These are phyloP conservation scores for Hemicentrotus pulcherrimus DNA, from an alignment of 35 echinoderm and acorn worm species.

Conservation along the genomic window DNA sequence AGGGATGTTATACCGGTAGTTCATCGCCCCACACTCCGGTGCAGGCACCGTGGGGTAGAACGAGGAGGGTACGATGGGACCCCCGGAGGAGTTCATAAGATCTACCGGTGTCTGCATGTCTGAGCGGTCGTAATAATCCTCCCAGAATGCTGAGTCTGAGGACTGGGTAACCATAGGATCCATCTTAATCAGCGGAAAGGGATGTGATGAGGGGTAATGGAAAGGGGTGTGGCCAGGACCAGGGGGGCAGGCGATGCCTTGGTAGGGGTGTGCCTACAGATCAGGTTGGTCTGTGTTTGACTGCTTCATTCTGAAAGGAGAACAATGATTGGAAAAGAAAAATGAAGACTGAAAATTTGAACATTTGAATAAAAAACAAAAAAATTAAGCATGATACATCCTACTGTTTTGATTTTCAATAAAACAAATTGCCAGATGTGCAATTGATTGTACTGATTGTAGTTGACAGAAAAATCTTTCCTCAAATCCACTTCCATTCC, in stretches of 20 bases:
- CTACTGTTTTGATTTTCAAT: too few relatives aligned
- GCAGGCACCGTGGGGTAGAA: neutral
- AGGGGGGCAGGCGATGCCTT: neutral
- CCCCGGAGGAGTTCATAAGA: neutral
- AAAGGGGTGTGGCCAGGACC: neutral
- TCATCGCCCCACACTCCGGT: constrained; percentile 60
- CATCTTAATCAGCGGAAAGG: neutral
- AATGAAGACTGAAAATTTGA: neutral
- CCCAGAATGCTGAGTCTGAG: neutral
- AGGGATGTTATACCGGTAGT: constrained; percentile 74
- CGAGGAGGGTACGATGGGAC: constrained; percentile 29
- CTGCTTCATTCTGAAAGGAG: neutral
- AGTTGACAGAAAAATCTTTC: too few relatives aligned
- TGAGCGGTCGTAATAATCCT: constrained; percentile 33
- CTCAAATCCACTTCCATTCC: too few relatives aligned
- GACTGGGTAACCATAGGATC: constrained; percentile 1
- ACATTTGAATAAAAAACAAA: neutral
- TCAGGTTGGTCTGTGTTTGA: constrained; percentile 2
- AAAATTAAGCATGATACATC: too few relatives aligned
- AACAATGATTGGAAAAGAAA: neutral
- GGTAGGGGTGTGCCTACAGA: neutral
- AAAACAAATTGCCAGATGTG: too few relatives aligned
- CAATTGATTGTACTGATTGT: too few relatives aligned
- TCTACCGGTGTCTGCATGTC: neutral
- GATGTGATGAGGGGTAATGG: neutral